Conservation (phyloP, 1,140 invertebrate genomes). For the Conopomorpha cramerella region DNA sequence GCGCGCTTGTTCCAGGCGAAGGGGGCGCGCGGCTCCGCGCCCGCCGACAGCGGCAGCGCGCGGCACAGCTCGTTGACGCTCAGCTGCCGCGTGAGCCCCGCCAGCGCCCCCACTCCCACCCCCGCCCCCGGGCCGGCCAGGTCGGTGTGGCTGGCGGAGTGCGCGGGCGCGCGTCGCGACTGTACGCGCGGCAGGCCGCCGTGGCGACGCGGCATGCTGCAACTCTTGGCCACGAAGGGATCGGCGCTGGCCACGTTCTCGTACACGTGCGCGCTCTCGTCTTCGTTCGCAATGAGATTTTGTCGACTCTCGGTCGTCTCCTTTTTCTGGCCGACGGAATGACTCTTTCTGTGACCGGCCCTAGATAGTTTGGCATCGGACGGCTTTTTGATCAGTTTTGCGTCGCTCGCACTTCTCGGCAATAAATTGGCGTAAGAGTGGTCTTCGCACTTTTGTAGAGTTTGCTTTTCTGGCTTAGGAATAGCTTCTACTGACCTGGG, state of each 20-base stretch:
- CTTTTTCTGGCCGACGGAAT: conserved; percentile 44
- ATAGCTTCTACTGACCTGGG: conserved; percentile 13
- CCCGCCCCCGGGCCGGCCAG: background rate
- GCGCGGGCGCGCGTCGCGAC: conserved; percentile 6
- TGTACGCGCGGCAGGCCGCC: conserved; percentile 33
- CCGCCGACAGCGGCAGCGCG: conserved; percentile 29
- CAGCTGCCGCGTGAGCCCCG: conserved; percentile 21
- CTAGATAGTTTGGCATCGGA: conserved; percentile 27
- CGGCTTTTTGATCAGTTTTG: conserved; percentile 35
- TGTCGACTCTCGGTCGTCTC: conserved; percentile 51
- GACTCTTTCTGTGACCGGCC: conserved; percentile 47
- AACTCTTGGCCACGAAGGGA: conserved; percentile 30
- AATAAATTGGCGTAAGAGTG: conserved; percentile 41
- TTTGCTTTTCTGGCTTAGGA: conserved; percentile 14
- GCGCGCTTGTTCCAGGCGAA: conserved; percentile 31
- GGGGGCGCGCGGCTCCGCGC: conserved; percentile 26
- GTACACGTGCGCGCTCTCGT: conserved; percentile 48
- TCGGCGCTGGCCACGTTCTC: conserved; percentile 43
- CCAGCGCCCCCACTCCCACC: too few species aligned
- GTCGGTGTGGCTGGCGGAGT: conserved; percentile 8
- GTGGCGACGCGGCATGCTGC: conserved; percentile 49
- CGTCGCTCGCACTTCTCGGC: conserved; percentile 43
- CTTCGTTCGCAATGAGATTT: conserved; percentile 47
- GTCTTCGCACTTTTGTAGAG: conserved; percentile 14
- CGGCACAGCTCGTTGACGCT: conserved; percentile 27